These are phyloP conservation scores for Cyanistes caeruleus DNA, from an alignment of 2,113 vertebrate species.

Conservation along the genomic window DNA sequence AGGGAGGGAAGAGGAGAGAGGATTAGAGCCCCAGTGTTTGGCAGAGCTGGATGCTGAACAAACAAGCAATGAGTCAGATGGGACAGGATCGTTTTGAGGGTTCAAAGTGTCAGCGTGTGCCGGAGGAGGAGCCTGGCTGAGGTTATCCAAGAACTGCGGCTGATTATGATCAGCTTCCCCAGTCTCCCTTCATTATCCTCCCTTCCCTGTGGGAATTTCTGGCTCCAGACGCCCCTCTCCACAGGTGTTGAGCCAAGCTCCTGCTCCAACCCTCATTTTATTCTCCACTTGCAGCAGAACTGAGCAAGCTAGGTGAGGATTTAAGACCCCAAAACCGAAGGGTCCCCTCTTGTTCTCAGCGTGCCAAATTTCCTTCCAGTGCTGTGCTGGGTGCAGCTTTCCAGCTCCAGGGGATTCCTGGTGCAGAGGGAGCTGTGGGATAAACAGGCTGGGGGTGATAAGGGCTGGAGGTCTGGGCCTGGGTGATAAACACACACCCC, in stretches of 20 bases:
- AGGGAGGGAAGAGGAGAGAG: too few species aligned
- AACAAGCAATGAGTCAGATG: accelerated
- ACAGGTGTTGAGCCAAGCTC: accelerated
- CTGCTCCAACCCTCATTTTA: background rate
- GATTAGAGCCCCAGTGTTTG: accelerated
- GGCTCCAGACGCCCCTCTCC: background rate
- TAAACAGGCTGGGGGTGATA: background rate
- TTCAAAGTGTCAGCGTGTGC: background rate
- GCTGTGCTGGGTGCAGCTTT: background rate
- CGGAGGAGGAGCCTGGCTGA: accelerated
- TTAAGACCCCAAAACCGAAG: background rate
- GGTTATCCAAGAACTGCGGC: background rate
- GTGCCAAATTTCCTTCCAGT: accelerated
- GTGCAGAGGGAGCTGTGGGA: background rate
- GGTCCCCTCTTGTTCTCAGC: accelerated
- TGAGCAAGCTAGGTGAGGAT: background rate
- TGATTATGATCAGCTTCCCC: background rate
- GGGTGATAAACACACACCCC: background rate
- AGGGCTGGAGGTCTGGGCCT: background rate
- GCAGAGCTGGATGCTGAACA: accelerated
- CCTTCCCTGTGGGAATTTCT: background rate
- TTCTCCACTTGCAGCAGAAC: background rate
- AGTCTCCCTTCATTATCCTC: too few species aligned
- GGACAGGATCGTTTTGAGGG: accelerated
- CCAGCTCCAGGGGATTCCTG: background rate